A percentile compares a stretch with the other conserved stretches of the same genome.
Conservation (phyloP, 1,140 invertebrate genomes). For the Ptiloglossa arizonensis region DNA sequence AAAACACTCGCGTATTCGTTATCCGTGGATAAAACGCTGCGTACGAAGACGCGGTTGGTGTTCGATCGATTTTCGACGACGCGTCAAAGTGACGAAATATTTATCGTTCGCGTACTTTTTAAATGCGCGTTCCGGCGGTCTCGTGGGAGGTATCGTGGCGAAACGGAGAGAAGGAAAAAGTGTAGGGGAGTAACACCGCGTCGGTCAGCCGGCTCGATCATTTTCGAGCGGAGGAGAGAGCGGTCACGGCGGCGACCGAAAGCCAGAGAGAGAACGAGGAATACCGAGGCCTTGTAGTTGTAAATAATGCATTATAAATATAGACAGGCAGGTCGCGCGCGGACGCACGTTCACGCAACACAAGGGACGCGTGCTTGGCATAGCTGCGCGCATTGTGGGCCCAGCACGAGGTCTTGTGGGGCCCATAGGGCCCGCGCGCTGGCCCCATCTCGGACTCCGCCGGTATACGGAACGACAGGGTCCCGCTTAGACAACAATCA, state of each 20-base stretch:
- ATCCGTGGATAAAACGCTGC: too few species aligned
- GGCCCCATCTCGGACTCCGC: constrained; percentile 53
- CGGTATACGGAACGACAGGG: constrained; percentile 69
- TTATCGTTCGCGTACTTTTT: too few species aligned
- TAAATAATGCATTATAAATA: constrained; percentile 81
- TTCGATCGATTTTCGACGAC: too few species aligned
- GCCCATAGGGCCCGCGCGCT: constrained; percentile 53
- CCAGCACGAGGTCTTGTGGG: constrained; percentile 75
- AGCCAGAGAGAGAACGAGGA: constrained; percentile 44
- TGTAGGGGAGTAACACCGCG: background rate
- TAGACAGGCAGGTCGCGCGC: constrained; percentile 75
- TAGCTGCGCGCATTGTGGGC: constrained; percentile 78
- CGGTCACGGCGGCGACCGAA: constrained; percentile 14
- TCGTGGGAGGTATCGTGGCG: background rate
- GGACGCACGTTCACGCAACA: constrained; percentile 70
- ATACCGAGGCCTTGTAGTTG: constrained; percentile 73
- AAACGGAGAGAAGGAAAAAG: background rate
- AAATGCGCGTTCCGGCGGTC: too few species aligned
- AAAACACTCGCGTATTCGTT: too few species aligned
- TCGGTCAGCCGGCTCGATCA: constrained; percentile 8
- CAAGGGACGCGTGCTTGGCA: constrained; percentile 80
- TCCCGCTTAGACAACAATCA: constrained; percentile 79
- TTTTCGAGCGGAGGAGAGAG: constrained; percentile 15
- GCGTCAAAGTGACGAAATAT: too few species aligned
- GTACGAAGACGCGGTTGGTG: too few species aligned